Percentiles rank a stretch among this genome's conserved stretches.
phyloP scores from a whole-genome alignment of 2,797 vertebrate genomes.

The Sebastes variabilis region DNA sequence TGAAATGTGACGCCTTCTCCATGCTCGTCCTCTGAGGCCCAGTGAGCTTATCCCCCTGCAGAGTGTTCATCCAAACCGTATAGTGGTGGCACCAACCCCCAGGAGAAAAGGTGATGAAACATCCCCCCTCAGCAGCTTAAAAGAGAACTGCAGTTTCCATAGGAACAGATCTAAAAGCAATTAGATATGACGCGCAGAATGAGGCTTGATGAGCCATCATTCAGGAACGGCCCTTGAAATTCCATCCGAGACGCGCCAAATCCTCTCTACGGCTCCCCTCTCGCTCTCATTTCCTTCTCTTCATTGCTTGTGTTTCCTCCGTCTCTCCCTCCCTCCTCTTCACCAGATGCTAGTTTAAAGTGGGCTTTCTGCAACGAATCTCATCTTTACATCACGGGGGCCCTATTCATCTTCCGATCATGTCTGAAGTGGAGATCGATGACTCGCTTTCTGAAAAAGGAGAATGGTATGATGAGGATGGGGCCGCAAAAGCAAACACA shows the following conservation, averaged over 20 bases:
- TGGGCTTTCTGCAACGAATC: constrained; percentile 32
- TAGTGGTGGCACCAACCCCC: constrained; percentile 57
- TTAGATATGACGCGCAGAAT: constrained; percentile 68
- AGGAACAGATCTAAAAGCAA: constrained; percentile 82
- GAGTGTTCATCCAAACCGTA: constrained; percentile 55
- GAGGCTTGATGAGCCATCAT: constrained; percentile 72
- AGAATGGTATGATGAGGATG: constrained; percentile 29
- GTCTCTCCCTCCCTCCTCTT: constrained; percentile 8
- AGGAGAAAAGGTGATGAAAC: constrained; percentile 66
- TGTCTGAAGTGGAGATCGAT: constrained; percentile 54
- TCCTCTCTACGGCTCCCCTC: constrained; percentile 7
- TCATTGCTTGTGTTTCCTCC: constrained; percentile 21
- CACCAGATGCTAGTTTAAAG: constrained; percentile 46
- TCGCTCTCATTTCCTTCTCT: constrained; percentile 36
- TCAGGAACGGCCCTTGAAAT: constrained; percentile 74
- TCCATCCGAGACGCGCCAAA: constrained; percentile 52
- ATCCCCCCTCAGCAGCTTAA: constrained; percentile 66
- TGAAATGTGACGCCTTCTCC: constrained; percentile 19
- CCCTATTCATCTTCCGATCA: constrained; percentile 59
- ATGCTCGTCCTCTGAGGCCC: constrained; percentile 43
- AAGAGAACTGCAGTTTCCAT: constrained; percentile 81
- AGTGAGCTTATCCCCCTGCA: constrained; percentile 44
- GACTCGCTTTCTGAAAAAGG: constrained; percentile 32
- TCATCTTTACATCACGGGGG: constrained; percentile 53
- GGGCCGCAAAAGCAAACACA: constrained; percentile 3